Evolutionary conservation across 2,888 invertebrate genomes (phyloP).

Genomic region (Tiliacea aurago): DNA sequence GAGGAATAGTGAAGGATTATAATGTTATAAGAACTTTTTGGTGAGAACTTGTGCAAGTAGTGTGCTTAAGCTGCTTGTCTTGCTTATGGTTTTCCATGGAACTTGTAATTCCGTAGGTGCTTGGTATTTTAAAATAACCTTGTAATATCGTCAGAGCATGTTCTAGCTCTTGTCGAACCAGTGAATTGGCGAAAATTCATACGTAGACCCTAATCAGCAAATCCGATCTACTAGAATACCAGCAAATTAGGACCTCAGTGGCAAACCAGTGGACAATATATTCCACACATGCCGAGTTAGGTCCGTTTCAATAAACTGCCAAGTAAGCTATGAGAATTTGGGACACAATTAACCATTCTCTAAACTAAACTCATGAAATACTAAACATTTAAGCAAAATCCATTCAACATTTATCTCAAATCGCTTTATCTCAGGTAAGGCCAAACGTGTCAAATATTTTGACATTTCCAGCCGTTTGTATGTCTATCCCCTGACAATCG

Average conservation of each 20-base stretch:
- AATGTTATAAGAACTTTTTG: constrained; percentile 8
- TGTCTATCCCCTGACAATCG: constrained; percentile 57
- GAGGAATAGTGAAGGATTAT: constrained; percentile 11
- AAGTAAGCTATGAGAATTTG: constrained; percentile 4
- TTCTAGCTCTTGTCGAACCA: neutral
- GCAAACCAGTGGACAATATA: constrained; percentile 16
- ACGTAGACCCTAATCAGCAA: constrained; percentile 10
- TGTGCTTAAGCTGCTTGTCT: constrained; percentile 1
- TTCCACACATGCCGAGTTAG: constrained; percentile 33
- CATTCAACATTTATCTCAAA: constrained; percentile 49
- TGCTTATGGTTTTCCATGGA: neutral
- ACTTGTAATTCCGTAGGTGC: no score
- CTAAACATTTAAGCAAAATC: constrained; percentile 51
- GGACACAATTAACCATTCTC: constrained; percentile 32
- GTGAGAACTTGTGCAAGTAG: neutral
- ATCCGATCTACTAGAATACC: constrained; percentile 23
- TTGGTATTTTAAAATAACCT: neutral
- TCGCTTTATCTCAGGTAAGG: constrained; percentile 62
- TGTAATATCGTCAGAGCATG: no score
- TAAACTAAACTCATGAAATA: constrained; percentile 35
- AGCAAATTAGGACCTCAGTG: constrained; percentile 19
- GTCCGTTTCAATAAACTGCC: neutral
- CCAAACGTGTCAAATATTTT: constrained; percentile 63
- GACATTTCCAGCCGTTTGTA: constrained; percentile 60
- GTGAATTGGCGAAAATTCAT: neutral